These are phyloP conservation scores for Thaumetopoea pityocampa DNA, from an alignment of 1,140 invertebrate genomes.

Conservation along the genomic window DNA sequence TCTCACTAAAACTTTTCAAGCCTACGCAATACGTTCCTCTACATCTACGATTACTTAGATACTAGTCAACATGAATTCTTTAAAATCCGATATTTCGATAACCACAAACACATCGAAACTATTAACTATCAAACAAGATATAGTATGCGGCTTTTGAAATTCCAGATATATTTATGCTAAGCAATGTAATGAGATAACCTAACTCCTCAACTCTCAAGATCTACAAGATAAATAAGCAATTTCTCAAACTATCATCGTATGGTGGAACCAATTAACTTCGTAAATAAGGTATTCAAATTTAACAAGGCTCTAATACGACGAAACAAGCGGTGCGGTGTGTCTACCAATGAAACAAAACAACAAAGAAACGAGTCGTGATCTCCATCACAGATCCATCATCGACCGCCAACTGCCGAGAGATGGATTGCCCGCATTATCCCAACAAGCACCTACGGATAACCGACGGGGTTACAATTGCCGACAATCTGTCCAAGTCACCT, in stretches of 20 bases:
- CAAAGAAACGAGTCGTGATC: constrained; percentile 55
- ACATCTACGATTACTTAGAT: too few species aligned
- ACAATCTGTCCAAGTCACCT: constrained; percentile 52
- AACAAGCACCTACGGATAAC: constrained; percentile 53
- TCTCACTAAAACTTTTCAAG: constrained; percentile 49
- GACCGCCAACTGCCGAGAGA: constrained; percentile 52
- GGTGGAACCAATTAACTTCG: constrained; percentile 38
- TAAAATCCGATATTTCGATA: constrained; percentile 28
- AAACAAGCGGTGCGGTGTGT: constrained; percentile 44
- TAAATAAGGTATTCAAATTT: constrained; percentile 56
- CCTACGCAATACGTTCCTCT: constrained; percentile 53
- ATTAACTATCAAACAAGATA: too few species aligned
- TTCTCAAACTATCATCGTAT: constrained; percentile 29
- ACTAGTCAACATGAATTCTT: constrained; percentile 24
- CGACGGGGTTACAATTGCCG: constrained; percentile 49
- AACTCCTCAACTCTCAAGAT: not conserved
- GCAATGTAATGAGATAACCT: constrained; percentile 8
- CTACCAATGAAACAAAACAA: constrained; percentile 67
- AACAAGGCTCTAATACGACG: constrained; percentile 59
- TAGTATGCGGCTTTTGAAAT: too few species aligned
- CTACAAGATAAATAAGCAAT: constrained; percentile 8
- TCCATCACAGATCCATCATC: constrained; percentile 66
- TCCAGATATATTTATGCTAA: constrained; percentile 12
- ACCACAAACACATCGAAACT: constrained; percentile 39
- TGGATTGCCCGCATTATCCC: constrained; percentile 66